Evolutionary conservation across 2,888 invertebrate species (phyloP), one percentile per base, ranked within the genome.

Genomic region (Busseola fusca): DNA sequence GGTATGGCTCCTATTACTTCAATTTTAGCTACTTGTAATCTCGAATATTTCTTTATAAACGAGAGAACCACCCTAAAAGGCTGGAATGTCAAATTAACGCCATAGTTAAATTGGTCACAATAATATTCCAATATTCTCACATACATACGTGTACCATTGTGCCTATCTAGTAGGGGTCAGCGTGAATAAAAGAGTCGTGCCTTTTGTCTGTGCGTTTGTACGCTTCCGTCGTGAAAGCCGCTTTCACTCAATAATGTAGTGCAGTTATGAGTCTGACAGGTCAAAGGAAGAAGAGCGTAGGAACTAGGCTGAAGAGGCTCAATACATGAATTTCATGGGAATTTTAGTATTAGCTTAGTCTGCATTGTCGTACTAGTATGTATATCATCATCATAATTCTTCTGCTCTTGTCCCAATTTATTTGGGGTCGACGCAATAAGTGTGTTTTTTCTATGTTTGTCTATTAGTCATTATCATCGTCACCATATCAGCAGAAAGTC

Each of bases 241-340:
- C 94, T 93, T 94, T 94, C 94, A 87, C 91, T 90, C 84, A 70
- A 87, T 78, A 77, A 84, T 89, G 84, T 88, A 86, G 89, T 89
- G 85, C 90, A 88, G 85, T 89, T 89, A 83, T 82, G 73, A 79
- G 27, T 78, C 76, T 86, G 86, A 76, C 81, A 81, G 91, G 91
- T 91, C 91, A 90, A 88, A 91, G 91, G 92, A n/a, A 16, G 40
- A 54, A 12, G 5, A 72, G 34, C 21, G 64, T 65, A 63, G 50
- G 48, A 68, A 72, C 30, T 18, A 56, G 67, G 30, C 37, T 57
- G 9, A 6, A 12, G 18, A 40, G 40, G 40, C 4, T 40, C 40
- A 57, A 5, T 60, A 60, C 40, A 50, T 12, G n/a, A 37, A 37
- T 50, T 50, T 50, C 0, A 0, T 27, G 14, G 10, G 12, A 1